Conservation (phyloP, 2,888 invertebrate genomes). For the Papilio protenor region DNA sequence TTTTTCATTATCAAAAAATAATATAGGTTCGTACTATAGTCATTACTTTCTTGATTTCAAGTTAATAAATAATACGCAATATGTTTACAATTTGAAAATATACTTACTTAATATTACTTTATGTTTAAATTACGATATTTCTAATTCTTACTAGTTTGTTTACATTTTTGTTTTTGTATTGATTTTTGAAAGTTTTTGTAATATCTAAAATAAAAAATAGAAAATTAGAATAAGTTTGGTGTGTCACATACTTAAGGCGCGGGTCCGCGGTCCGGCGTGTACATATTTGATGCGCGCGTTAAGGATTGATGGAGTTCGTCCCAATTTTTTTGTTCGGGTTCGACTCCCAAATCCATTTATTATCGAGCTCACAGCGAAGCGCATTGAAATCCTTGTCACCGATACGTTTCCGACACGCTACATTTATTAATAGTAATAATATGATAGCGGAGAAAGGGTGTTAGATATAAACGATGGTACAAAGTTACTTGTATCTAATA, state of each 20-base stretch:
- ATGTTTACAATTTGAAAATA: no score
- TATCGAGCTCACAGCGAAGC: slow-evolving; percentile 47
- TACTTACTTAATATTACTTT: no score
- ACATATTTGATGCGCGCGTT: slow-evolving; percentile 74
- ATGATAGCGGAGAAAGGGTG: slow-evolving; percentile 9
- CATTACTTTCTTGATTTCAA: neutral
- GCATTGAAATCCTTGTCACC: slow-evolving; percentile 43
- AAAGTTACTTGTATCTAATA: neutral
- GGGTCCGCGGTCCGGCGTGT: slow-evolving; percentile 62
- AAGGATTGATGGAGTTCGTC: slow-evolving; percentile 72
- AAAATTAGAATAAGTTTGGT: slow-evolving; percentile 47
- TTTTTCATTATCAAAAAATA: neutral
- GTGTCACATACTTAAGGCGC: slow-evolving; percentile 66
- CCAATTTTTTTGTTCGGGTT: slow-evolving; percentile 60
- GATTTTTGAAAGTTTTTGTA: neutral
- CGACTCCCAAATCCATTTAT: slow-evolving; percentile 62
- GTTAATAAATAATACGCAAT: neutral
- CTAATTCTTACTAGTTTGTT: no score
- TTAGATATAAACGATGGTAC: neutral
- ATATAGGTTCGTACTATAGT: no score
- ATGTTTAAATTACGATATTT: no score
- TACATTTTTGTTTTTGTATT: no score
- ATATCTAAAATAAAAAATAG: neutral
- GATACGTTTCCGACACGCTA: slow-evolving; percentile 35
- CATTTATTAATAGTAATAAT: slow-evolving; percentile 40